phyloP scores from a whole-genome alignment of 2,888 invertebrate species.

The Epiperipatus broadwayi region DNA sequence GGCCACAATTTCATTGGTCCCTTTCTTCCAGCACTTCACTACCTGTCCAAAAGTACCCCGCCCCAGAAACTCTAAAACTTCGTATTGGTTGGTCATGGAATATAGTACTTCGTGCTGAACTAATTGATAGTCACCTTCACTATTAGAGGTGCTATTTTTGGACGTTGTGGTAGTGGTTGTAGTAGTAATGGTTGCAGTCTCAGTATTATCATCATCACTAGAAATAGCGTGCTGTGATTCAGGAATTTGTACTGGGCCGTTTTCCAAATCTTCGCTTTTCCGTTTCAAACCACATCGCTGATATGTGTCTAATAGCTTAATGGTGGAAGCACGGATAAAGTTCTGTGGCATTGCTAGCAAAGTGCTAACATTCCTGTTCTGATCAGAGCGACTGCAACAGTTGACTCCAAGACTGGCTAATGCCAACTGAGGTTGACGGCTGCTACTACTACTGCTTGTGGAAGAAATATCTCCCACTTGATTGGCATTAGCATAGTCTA shows the following conservation, averaged over 20 bases:
- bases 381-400: constrained; percentile 13
- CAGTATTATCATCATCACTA: constrained; percentile 30
- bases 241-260: constrained; percentile 23
- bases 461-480: constrained; percentile 50
- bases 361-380: not conserved
- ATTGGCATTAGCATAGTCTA: constrained; percentile 16
- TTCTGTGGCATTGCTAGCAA: constrained; percentile 29
- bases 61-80: constrained; percentile 96
- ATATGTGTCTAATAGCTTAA: constrained; percentile 46
- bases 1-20: constrained; percentile 98
- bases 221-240: constrained; percentile 22
- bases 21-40: constrained; percentile 99
- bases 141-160: constrained; percentile 54
- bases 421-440: too few species aligned
- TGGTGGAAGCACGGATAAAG: constrained; percentile 44
- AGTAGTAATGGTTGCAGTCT: constrained; percentile 32
- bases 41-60: constrained; percentile 98
- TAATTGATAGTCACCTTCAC: constrained; percentile 93
- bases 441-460: constrained; percentile 12
- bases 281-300: constrained; percentile 32
- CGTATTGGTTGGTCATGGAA: constrained; percentile 84
- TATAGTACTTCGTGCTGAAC: constrained; percentile 94
- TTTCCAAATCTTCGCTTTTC: constrained; percentile 25
- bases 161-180: constrained; percentile 39
- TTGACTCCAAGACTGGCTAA: too few species aligned